These are phyloP conservation scores for Upupa epops DNA, from an alignment of 2,113 vertebrate genomes.

Conservation along the genomic window DNA sequence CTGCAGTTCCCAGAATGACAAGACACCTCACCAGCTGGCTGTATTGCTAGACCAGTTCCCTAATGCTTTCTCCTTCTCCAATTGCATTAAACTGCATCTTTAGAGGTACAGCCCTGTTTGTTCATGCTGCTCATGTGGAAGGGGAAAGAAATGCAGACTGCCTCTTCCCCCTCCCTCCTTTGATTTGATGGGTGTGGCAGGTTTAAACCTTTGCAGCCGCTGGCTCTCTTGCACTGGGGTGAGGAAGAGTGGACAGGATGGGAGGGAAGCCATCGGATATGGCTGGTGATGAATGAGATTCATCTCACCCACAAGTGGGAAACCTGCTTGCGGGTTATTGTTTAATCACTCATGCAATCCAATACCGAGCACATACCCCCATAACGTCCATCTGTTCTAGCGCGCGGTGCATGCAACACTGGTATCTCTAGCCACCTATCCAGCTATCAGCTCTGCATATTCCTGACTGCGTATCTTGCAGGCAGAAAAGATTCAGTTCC, in stretches of 20 bases:
- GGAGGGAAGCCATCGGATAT: constrained; percentile 10
- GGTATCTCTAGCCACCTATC: constrained; percentile 19
- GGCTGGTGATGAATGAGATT: constrained; percentile 51
- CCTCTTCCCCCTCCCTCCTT: constrained; percentile 65
- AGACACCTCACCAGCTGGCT: constrained; percentile 26
- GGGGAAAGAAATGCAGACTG: constrained; percentile 76
- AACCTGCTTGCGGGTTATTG: constrained; percentile 66
- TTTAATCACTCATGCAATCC: constrained; percentile 69
- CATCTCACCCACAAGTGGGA: constrained; percentile 70
- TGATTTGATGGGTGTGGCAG: constrained; percentile 81
- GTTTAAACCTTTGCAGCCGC: constrained; percentile 74
- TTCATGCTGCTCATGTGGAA: constrained; percentile 74
- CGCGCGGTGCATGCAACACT: constrained; percentile 40
- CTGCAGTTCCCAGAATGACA: constrained; percentile 47
- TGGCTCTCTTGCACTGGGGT: constrained; percentile 1
- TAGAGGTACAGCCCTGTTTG: constrained; percentile 63
- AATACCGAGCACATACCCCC: constrained; percentile 63
- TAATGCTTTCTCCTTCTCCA: constrained; percentile 55
- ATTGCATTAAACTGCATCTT: constrained; percentile 63
- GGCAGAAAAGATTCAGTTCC: not conserved
- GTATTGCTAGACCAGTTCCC: constrained; percentile 48
- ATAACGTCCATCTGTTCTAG: constrained; percentile 64
- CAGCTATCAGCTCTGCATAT: not conserved
- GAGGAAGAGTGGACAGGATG: constrained; percentile 13
- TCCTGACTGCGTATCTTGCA: not conserved